Evolutionary conservation across 2,888 invertebrate genomes (phyloP), one percentile per base, ranked within the genome.

Genomic region (Eugnorisma glareosa): DNA sequence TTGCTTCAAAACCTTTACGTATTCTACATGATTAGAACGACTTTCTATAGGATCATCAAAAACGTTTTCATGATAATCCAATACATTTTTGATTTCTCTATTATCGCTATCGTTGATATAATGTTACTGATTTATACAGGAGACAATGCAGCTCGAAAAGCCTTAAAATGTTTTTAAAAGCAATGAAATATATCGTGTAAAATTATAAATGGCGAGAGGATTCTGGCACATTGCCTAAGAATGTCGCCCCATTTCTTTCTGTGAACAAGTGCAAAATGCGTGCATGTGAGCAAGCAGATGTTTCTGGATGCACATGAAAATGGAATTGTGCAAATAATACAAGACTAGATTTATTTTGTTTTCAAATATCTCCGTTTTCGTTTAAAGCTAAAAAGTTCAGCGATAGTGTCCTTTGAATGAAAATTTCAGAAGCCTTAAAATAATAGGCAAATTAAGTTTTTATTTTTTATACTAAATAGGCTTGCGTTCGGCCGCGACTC

Each of bases 211-310:
- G 78, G 45, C 61, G 82, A 37, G 64, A 67, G 67, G 37, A 69
- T 67, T 24, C 57, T 84, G 84, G 83, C 85, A 73, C 45, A 54
- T 59, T 71, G 75, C 82, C 84, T 43, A 63, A 24, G 37, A 78
- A 75, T 67, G 51, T 72, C 43, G 45, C 24, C 13, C 63, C 59
- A 85, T 82, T 85, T 82, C 67, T 84, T 85, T 66, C 21, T 37
- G 69, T 61, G 64, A 79, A 84, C 84, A 82, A 79, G 85, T 85
- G 82, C 69, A 81, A 74, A 81, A 84, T 84, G 77, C 59, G 74
- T 83, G 78, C 37, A 54, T 45, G 28, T 51, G 45, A 81, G 73
- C 61, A 81, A 72, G 71, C 73, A 84, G 71, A 82, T 84, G 40
- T 68, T 68, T 66, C 40, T 74, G 24, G 21, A 48, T 73, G 69